Evolutionary conservation across 2,888 invertebrate species (phyloP).

Genomic region (Actias luna): DNA sequence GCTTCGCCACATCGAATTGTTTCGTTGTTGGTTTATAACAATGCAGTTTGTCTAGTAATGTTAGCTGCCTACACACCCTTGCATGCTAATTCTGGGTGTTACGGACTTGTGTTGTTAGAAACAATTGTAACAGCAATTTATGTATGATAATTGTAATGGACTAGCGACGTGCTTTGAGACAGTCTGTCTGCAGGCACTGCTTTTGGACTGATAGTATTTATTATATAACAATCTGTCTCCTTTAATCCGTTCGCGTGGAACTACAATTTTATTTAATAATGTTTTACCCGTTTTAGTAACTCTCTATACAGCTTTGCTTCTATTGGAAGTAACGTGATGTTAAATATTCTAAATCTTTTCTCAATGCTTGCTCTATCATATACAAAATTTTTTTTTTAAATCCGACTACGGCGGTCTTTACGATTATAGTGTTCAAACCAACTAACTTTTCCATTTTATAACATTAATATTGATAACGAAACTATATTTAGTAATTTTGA

Average conservation of each 20-base stretch:
- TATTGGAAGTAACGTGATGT: no score
- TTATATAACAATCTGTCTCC: neutral
- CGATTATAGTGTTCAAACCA: no score
- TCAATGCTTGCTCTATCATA: no score
- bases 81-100: conserved; percentile 11
- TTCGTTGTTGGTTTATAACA: neutral
- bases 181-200: conserved; percentile 32
- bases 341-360: no score
- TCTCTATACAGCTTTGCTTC: no score
- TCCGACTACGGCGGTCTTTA: no score
- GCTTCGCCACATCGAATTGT: neutral
- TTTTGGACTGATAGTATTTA: neutral
- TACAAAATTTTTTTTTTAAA: no score
- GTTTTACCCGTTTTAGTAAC: no score
- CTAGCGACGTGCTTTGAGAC: conserved; percentile 40
- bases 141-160: conserved; percentile 43
- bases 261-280: no score
- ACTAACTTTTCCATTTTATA: no score
- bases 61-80: conserved; percentile 11
- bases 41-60: conserved; percentile 4
- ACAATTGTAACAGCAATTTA: conserved; percentile 41
- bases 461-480: no score
- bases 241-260: neutral
- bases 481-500: no score
- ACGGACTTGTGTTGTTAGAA: conserved; percentile 24